These are phyloP conservation scores for Gobiocypris rarus DNA, from an alignment of 2,113 vertebrate genomes.

Conservation along the genomic window DNA sequence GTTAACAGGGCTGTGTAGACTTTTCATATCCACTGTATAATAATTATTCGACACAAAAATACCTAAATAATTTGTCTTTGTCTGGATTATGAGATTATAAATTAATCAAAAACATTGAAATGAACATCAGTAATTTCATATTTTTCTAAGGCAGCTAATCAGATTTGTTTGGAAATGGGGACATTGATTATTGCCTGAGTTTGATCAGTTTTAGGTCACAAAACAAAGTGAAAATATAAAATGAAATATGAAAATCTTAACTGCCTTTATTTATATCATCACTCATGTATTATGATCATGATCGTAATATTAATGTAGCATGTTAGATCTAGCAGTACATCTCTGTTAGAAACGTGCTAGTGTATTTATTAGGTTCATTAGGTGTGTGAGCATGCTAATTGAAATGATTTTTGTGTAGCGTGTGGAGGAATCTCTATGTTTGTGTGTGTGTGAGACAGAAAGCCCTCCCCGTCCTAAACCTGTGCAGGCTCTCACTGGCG, in stretches of 20 bases:
- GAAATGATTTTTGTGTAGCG: conserved; percentile 22
- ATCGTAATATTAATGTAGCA: neutral
- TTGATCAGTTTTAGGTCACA: neutral
- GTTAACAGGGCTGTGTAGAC: too few relatives aligned
- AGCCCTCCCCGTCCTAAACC: conserved; percentile 53
- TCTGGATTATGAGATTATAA: neutral
- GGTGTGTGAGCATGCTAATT: neutral
- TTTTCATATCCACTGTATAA: too few relatives aligned
- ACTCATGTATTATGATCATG: neutral
- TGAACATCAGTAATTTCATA: neutral
- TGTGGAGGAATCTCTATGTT: conserved; percentile 31
- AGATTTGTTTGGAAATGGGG: too few relatives aligned
- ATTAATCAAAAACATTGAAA: neutral
- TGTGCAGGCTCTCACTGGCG: conserved; percentile 77
- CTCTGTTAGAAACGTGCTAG: neutral
- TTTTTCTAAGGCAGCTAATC: neutral
- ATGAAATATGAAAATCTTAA: neutral
- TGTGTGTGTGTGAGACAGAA: conserved; percentile 19
- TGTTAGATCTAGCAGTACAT: neutral
- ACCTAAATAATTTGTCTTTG: neutral
- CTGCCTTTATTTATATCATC: neutral
- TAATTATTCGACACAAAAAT: neutral
- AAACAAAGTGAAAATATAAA: neutral
- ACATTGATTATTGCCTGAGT: neutral
- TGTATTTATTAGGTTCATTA: neutral